Conservation (phyloP, 2,888 invertebrate genomes). For the Altica lythri region DNA sequence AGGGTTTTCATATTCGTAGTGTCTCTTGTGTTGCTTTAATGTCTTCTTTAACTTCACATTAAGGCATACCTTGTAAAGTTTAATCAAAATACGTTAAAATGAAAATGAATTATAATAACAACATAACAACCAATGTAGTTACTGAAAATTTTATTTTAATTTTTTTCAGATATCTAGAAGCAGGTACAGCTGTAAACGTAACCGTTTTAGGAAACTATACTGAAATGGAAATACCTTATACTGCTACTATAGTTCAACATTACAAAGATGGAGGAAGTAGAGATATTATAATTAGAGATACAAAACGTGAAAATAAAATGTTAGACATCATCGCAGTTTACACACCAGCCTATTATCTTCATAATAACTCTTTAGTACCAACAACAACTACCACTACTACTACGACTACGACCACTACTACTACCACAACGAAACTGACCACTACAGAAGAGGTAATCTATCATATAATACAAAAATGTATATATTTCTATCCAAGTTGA, state of each 20-base stretch:
- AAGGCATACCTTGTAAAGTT: too few species aligned
- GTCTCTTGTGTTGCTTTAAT: too few species aligned
- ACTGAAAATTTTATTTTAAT: background rate
- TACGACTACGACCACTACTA: conserved; percentile 59
- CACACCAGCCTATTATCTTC: conserved; percentile 76
- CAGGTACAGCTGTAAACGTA: conserved; percentile 82
- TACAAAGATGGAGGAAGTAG: conserved; percentile 67
- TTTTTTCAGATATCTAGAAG: conserved; percentile 59
- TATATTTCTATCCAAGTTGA: too few species aligned
- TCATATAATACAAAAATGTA: too few species aligned
- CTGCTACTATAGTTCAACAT: conserved; percentile 70
- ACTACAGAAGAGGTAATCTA: conserved; percentile 60
- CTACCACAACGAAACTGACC: conserved; percentile 57
- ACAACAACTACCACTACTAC: conserved; percentile 71
- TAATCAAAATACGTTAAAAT: too few species aligned
- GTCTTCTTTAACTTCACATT: too few species aligned
- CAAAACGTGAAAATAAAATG: conserved; percentile 68
- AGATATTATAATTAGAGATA: conserved; percentile 66
- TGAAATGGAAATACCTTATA: conserved; percentile 75
- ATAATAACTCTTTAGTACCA: conserved; percentile 77
- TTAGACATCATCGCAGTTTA: conserved; percentile 72
- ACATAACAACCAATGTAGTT: background rate
- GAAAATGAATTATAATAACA: too few species aligned
- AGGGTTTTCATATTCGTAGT: too few species aligned
- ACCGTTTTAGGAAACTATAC: conserved; percentile 76